phyloP scores from a whole-genome alignment of 2,888 invertebrate genomes.

The Crepidodera aurea region DNA sequence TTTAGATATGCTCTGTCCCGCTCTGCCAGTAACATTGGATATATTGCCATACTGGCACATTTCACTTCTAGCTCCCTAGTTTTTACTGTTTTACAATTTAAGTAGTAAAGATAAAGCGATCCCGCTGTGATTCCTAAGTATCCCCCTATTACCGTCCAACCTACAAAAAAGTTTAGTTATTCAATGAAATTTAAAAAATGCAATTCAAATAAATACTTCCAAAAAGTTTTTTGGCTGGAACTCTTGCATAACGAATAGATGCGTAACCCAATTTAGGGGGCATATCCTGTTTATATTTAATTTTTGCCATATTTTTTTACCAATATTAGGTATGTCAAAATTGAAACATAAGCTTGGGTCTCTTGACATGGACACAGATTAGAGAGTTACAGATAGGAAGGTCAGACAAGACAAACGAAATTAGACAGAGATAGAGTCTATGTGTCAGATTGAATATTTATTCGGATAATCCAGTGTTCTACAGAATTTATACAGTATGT shows the following conservation, averaged over 20 bases:
- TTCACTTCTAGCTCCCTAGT: constrained; percentile 76
- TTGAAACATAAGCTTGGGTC: too few species aligned
- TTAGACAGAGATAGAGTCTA: too few species aligned
- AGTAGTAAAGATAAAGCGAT: constrained; percentile 67
- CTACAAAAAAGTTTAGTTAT: constrained; percentile 62
- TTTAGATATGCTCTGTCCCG: constrained; percentile 84
- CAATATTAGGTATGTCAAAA: too few species aligned
- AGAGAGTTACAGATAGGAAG: too few species aligned
- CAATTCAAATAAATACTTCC: constrained; percentile 65
- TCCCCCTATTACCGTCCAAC: constrained; percentile 69
- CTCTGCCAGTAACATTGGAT: constrained; percentile 83
- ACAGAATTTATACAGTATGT: too few species aligned
- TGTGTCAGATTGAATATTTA: too few species aligned
- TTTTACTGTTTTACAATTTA: constrained; percentile 65
- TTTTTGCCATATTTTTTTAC: too few species aligned
- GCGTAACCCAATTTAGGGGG: constrained; percentile 93
- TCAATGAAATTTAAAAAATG: constrained; percentile 46
- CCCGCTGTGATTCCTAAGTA: constrained; percentile 67
- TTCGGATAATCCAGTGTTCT: too few species aligned
- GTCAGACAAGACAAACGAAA: too few species aligned
- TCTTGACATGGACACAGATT: too few species aligned
- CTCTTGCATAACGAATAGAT: constrained; percentile 74
- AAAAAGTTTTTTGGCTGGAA: constrained; percentile 76
- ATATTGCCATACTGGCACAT: constrained; percentile 78
- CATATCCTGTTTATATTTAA: constrained; percentile 80